These are phyloP conservation scores for Dasypus novemcinctus DNA, from an alignment of 2,113 vertebrate species.

Conservation along the genomic window DNA sequence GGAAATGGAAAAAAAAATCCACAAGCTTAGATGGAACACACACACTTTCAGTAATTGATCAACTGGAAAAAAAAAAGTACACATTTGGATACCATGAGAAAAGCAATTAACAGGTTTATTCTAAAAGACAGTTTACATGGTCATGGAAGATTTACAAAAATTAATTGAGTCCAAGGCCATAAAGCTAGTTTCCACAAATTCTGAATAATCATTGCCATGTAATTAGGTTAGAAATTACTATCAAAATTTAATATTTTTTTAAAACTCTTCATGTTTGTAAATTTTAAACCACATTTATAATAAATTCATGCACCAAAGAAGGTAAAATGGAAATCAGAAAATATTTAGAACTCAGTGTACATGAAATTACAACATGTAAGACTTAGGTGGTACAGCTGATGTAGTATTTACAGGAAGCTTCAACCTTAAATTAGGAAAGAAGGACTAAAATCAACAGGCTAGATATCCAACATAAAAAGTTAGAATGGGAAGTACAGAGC, in stretches of 20 bases:
- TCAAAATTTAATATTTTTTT: neutral
- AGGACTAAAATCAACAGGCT: neutral
- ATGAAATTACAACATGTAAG: neutral
- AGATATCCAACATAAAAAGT: neutral
- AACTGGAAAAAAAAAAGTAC: neutral
- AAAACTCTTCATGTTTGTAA: neutral
- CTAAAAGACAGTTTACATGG: neutral
- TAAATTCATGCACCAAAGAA: neutral
- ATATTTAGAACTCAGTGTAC: too few species aligned
- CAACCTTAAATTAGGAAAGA: neutral
- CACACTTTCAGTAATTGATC: neutral
- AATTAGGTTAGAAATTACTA: neutral
- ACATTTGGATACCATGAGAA: neutral
- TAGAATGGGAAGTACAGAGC: neutral
- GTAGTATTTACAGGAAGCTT: neutral
- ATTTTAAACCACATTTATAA: neutral
- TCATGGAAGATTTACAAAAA: conserved; percentile 9
- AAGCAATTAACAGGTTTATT: neutral
- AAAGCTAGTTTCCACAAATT: neutral
- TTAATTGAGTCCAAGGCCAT: neutral
- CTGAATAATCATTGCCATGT: neutral
- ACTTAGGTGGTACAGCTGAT: neutral
- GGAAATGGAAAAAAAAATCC: neutral
- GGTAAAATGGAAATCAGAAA: neutral
- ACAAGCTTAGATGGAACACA: neutral